Evolutionary conservation across 2,113 vertebrate genomes (phyloP), one percentile per base, ranked within the genome.

Genomic region (Burhinus bistriatus): DNA sequence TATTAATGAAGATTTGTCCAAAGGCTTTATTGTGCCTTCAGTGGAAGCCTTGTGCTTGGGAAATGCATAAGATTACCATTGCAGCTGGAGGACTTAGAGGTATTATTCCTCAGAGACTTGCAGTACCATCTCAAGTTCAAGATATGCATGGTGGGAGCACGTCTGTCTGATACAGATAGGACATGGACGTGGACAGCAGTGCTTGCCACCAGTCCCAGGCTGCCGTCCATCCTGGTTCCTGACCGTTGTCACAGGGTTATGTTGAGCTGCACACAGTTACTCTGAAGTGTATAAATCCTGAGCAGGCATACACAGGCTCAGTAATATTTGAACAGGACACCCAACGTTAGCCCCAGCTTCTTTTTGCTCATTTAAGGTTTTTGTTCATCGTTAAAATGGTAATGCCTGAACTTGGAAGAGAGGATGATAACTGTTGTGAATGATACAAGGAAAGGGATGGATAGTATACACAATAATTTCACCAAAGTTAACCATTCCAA

Each of bases 1-100:
- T 90, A 82, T 89, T 95, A 95, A 96, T 54, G 75, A 89, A 97
- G 85, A 93, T 92, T 95, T 97, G 89, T 91, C 92, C 75, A 70
- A 91, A 88, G 78, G 87, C 81, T 96, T 93, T 95, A 83, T 89
- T 69, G 66, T 93, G 21, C 54, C 82, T 91, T 95, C 42, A 49
- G 47, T 91, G 58, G 59, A 84, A 96, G 69, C 58, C 73, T 83
- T 78, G 27, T 79, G 47, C 49, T 90, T 51, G 65, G 62, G 62
- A 96, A 75, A 82, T 45, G 29, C 27, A 23, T 65, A 85, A 73
- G 54, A 66, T 68, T 80, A 45, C n/a, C 58, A 40, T 4, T 69
- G 59, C 45, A 84, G 79, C 68, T 80, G 78, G 64, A 92, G 42
- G 69, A 82, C 38, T 87, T 69, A 36, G 45, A 73, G 23, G 18